Evolutionary conservation across 2,113 vertebrate genomes (phyloP).

Genomic region (Myiozetetes cayanensis): DNA sequence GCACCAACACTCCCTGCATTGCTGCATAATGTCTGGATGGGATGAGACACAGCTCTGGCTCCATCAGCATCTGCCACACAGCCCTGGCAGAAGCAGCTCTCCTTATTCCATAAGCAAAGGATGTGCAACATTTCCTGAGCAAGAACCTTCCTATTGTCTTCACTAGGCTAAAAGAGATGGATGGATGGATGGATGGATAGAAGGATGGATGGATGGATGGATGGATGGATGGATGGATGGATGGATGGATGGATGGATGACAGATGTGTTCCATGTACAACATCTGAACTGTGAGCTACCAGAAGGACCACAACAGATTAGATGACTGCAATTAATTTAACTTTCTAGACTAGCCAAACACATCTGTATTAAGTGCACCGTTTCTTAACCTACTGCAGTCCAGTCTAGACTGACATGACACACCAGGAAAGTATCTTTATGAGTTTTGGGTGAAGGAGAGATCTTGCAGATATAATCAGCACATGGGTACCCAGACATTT

Average conservation of each 20-base stretch:
- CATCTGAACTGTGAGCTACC: not conserved
- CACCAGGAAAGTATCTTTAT: not conserved
- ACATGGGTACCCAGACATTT: not conserved
- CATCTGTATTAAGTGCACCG: not conserved
- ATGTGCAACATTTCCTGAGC: not conserved
- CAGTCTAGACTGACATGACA: not conserved
- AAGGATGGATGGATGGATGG: not conserved
- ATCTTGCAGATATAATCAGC: not conserved
- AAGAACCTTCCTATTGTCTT: not conserved
- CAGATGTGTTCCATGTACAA: not conserved
- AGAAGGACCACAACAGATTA: not conserved
- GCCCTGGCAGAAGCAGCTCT: not conserved
- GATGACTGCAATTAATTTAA: not conserved
- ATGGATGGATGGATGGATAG: not conserved
- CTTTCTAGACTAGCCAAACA: not conserved
- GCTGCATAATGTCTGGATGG: not conserved
- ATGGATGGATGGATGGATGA: not conserved
- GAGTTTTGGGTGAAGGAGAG: not conserved
- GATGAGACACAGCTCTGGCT: not conserved
- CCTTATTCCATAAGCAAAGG: not conserved
- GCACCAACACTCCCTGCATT: not conserved
- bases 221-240: not conserved
- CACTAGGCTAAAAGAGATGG: not conserved
- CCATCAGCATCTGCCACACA: not conserved
- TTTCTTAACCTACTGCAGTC: not conserved